These are phyloP conservation scores for Pan paniscus DNA, from an alignment of 2,113 vertebrate species.

Conservation along the genomic window DNA sequence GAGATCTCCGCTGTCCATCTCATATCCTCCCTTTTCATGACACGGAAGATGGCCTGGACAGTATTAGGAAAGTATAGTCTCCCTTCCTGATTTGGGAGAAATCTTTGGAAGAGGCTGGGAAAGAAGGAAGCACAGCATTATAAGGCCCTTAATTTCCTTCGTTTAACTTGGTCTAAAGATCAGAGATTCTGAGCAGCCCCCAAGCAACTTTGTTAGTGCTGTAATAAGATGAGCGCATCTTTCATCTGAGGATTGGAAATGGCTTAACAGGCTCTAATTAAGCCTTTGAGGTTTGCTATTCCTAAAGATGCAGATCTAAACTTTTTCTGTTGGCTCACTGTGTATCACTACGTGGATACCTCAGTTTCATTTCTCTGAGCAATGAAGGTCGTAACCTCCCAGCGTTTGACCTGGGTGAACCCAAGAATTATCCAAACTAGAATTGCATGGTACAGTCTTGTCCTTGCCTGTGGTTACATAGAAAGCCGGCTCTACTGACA, in stretches of 20 bases:
- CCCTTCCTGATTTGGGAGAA: background rate
- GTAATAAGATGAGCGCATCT: conserved; percentile 53
- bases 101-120: background rate
- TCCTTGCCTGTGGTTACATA: background rate
- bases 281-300: conserved; percentile 28
- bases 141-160: conserved; percentile 49
- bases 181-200: conserved; percentile 56
- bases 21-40: background rate
- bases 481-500: background rate
- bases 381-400: background rate
- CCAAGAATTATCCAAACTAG: background rate
- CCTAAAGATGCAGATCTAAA: background rate
- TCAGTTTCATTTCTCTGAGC: background rate
- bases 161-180: conserved; percentile 66
- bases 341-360: background rate
- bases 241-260: conserved; percentile 65
- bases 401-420: background rate
- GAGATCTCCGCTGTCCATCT: background rate
- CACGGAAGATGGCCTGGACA: background rate
- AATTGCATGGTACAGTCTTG: background rate
- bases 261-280: conserved; percentile 69
- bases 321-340: background rate
- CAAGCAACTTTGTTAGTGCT: conserved; percentile 10
- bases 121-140: background rate
- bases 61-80: background rate